These are phyloP conservation scores for Nomada hirtipes DNA, from an alignment of 2,888 invertebrate species.

Conservation along the genomic window DNA sequence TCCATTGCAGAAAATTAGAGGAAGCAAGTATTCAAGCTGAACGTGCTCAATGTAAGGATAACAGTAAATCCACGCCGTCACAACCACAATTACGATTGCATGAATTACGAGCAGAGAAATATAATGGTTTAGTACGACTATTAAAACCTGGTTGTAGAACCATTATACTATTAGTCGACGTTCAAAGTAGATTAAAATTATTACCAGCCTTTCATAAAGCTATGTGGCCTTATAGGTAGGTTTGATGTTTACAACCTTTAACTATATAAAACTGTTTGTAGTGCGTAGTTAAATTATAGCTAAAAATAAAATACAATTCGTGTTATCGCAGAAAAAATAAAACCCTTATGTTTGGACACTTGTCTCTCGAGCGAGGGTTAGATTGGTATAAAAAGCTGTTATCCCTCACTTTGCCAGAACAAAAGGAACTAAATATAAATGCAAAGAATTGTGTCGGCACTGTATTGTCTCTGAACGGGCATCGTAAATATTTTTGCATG, in stretches of 20 bases:
- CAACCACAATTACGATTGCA: conserved; percentile 92
- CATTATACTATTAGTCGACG: conserved; percentile 95
- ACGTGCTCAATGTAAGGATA: conserved; percentile 84
- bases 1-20: conserved; percentile 85
- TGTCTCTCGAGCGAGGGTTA: conserved; percentile 96
- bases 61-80: conserved; percentile 82
- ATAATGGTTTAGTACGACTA: conserved; percentile 96
- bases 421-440: conserved; percentile 94
- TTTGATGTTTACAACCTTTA: conserved; percentile 32
- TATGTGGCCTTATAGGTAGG: conserved; percentile 97
- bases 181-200: conserved; percentile 93
- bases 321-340: conserved; percentile 90
- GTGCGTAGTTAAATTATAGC: neutral
- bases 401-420: conserved; percentile 93
- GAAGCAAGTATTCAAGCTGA: conserved; percentile 86
- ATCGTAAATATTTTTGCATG: conserved; percentile 99
- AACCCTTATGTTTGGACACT: conserved; percentile 96
- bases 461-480: conserved; percentile 97
- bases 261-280: neutral
- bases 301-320: neutral
- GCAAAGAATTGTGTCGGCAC: conserved; percentile 98
- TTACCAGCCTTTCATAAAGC: conserved; percentile 96
- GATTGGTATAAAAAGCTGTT: conserved; percentile 97
- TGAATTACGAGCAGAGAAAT: conserved; percentile 97
- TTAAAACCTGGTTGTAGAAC: conserved; percentile 98